Evolutionary conservation across 2,888 invertebrate genomes (phyloP), one percentile per base, ranked within the genome.

Genomic region (Venustoraphidia nigricollis): DNA sequence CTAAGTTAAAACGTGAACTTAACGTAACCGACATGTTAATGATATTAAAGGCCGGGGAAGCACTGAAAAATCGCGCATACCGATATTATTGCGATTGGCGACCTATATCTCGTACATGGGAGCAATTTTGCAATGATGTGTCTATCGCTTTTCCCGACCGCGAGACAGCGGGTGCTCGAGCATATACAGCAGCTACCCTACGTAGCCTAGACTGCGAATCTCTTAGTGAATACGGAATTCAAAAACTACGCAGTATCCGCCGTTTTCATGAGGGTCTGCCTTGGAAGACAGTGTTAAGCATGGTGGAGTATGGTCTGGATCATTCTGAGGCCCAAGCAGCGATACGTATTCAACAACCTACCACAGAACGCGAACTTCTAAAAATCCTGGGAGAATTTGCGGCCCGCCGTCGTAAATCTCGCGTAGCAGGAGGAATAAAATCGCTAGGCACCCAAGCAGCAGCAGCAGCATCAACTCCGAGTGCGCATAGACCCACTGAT

Each of bases 161-260:
- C 13, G 54, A 56, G 43, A 56, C 55, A 4, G 54, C 55, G 8
- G 55, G 55, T n/a, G 51, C 52, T 1, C 49, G 55, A 9, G 54
- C 56, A 10, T 53, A 46, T 45, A 45, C 14, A 10, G 56, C 56
- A n/a, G 51, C 52, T 10, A 51, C 52, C 9, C 38, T 53, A 38
- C 44, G 47, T 10, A 52, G 52, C 39, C 44, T 36, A 9, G 45
- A 52, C n/a, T 53, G 52, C 50, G 51, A 50, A n/a, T 50, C 50
- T 3, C 34, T 53, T 9, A 40, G 46, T 43, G 53, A 52, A 17
- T 53, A 53, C 45, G 52, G 51, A 4, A 52, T 39, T 27, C 37
- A 50, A 48, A 52, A 51, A 35, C 34, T 49, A n/a, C 46, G 50
- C 4, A 11, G 37, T n/a, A 50, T 51, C 13, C 41, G 41, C 8